Percentiles rank a stretch among this genome's conserved stretches.
These are phyloP conservation scores for Kryptolebias ocellatus DNA, from an alignment of 2,797 vertebrate genomes.

Conservation along the genomic window DNA sequence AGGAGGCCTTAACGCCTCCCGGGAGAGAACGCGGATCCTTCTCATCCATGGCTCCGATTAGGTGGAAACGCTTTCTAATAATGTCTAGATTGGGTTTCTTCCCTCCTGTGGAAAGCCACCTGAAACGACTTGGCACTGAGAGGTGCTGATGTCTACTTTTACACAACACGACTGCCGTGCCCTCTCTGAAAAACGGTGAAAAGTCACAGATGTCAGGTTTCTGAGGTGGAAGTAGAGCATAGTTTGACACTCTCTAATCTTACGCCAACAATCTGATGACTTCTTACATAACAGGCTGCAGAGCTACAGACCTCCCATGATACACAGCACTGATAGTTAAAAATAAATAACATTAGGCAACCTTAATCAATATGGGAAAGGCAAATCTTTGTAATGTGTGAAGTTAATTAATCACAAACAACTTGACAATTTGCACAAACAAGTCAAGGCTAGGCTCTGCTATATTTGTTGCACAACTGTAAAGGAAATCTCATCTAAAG, in stretches of 20 bases:
- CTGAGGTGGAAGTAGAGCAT: conserved; percentile 30
- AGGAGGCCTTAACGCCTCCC: conserved; percentile 73
- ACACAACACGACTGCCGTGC: conserved; percentile 35
- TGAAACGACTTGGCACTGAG: conserved; percentile 70
- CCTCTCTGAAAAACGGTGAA: conserved; percentile 37
- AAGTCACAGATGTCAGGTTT: conserved; percentile 38
- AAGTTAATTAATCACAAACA: too few species aligned
- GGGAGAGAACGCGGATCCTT: conserved; percentile 56
- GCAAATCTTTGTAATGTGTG: too few species aligned
- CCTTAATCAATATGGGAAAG: background rate
- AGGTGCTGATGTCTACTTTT: conserved; percentile 43
- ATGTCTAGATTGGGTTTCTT: conserved; percentile 57
- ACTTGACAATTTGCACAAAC: too few species aligned
- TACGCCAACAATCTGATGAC: conserved; percentile 17
- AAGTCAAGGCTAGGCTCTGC: too few species aligned
- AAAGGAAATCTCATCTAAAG: too few species aligned
- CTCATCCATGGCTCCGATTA: conserved; percentile 68
- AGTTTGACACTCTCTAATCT: conserved; percentile 40
- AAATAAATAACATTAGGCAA: background rate
- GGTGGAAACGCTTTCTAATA: conserved; percentile 74
- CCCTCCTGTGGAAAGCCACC: conserved; percentile 62
- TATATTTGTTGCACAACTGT: too few species aligned
- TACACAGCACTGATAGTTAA: conserved; percentile 3
- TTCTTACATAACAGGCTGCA: conserved; percentile 31
- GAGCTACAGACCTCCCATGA: conserved; percentile 20